Evolutionary conservation across 2,888 invertebrate genomes (phyloP).

Genomic region (Exephanes ischioxanthus): DNA sequence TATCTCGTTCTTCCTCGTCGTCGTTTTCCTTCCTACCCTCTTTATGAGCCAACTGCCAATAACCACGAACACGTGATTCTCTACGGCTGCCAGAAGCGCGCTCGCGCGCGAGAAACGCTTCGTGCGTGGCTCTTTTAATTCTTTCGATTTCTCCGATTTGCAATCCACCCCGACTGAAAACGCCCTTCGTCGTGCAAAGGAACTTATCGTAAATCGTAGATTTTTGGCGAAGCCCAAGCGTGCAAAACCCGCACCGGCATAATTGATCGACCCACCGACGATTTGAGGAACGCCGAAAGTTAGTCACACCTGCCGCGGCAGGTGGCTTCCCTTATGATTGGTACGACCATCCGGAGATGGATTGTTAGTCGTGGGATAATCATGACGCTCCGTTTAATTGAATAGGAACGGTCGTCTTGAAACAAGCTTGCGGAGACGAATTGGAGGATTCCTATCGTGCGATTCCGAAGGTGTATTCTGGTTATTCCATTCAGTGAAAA

Average conservation of each 20-base stretch:
- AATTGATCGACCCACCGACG: conserved; percentile 50
- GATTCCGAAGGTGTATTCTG: neutral
- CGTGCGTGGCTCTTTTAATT: conserved; percentile 16
- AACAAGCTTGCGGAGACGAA: neutral
- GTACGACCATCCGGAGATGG: neutral
- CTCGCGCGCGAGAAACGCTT: conserved; percentile 19
- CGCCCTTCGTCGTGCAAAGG: conserved; percentile 22
- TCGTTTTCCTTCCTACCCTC: conserved; percentile 60
- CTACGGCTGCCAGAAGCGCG: conserved; percentile 71
- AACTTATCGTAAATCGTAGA: conserved; percentile 45
- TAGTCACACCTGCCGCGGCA: conserved; percentile 65
- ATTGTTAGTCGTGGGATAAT: conserved; percentile 24
- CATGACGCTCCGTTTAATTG: conserved; percentile 3
- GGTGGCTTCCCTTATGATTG: conserved; percentile 47
- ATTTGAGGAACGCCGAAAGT: conserved; percentile 19
- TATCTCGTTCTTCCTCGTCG: conserved; percentile 41
- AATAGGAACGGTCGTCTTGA: neutral
- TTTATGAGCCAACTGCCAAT: conserved; percentile 80
- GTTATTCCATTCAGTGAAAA: neutral
- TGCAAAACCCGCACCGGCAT: conserved; percentile 11
- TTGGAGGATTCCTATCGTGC: neutral
- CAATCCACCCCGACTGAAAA: conserved; percentile 1
- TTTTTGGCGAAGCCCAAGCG: conserved; percentile 24
- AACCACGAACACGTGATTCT: conserved; percentile 82
- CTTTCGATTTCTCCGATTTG: conserved; percentile 28